These are phyloP conservation scores for Stratiomys singularior DNA, from an alignment of 2,888 invertebrate species.

Conservation along the genomic window DNA sequence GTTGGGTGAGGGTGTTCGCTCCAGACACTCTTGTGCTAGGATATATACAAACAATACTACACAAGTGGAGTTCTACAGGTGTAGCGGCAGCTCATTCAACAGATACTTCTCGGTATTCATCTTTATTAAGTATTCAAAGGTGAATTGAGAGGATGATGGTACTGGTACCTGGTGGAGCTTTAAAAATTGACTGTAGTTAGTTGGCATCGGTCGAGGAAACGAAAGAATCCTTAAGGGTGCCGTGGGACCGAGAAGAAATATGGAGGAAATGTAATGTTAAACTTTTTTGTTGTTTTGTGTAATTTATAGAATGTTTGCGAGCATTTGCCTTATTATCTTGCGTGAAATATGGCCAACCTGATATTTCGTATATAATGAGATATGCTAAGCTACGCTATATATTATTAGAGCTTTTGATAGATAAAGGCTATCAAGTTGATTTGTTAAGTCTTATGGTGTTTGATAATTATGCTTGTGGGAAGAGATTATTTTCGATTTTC, in stretches of 20 bases:
- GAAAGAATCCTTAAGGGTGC: background rate
- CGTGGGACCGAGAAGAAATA: background rate
- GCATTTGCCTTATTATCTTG: constrained; percentile 22
- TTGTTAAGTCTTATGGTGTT: background rate
- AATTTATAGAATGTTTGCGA: constrained; percentile 31
- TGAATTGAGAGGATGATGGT: background rate
- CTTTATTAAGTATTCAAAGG: constrained; percentile 27
- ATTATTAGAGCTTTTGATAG: background rate
- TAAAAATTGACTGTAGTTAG: constrained; percentile 13
- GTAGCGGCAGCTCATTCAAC: background rate
- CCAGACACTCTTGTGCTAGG: background rate
- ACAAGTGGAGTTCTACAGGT: background rate
- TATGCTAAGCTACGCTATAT: background rate
- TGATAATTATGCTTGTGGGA: background rate
- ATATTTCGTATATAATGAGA: constrained; percentile 14
- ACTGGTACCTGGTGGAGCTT: background rate
- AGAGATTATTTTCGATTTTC: background rate
- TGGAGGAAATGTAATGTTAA: background rate
- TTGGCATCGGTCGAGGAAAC: background rate
- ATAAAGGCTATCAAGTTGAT: constrained; percentile 11
- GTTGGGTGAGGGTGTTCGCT: background rate
- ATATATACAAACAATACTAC: background rate
- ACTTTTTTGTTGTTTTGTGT: background rate
- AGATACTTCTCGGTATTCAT: constrained; percentile 26
- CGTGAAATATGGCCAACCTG: constrained; percentile 27